Evolutionary conservation across 2,797 vertebrate genomes (phyloP).

Genomic region (Lophius americanus): DNA sequence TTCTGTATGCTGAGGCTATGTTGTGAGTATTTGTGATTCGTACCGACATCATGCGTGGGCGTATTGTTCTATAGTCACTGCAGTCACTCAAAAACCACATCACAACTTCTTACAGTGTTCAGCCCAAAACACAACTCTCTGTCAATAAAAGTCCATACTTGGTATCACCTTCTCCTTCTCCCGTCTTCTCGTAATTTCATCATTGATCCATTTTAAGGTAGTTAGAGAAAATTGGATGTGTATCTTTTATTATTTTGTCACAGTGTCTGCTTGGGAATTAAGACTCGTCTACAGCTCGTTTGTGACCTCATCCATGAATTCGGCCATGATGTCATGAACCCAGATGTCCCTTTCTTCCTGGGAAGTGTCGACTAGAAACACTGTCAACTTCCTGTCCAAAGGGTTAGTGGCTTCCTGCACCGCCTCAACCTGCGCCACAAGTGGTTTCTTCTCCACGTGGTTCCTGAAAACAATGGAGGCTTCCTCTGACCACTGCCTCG

Average conservation of each 20-base stretch:
- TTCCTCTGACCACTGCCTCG: conserved; percentile 94
- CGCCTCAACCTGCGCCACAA: conserved; percentile 92
- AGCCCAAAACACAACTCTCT: conserved; percentile 34
- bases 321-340: conserved; percentile 97
- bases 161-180: neutral
- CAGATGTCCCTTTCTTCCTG: conserved; percentile 92
- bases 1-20: conserved; percentile 3
- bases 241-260: no score
- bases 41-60: conserved; percentile 36
- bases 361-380: conserved; percentile 94
- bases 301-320: conserved; percentile 85
- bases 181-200: conserved; percentile 2
- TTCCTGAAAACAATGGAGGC: conserved; percentile 96
- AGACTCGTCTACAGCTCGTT: conserved; percentile 62
- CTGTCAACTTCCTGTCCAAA: conserved; percentile 91
- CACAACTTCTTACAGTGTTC: conserved; percentile 39
- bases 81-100: conserved; percentile 54
- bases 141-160: no score
- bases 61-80: conserved; percentile 37
- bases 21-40: conserved; percentile 18
- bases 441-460: conserved; percentile 95
- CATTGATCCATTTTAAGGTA: neutral
- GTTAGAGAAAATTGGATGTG: no score
- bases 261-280: neutral
- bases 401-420: conserved; percentile 82